phyloP scores from a whole-genome alignment of 1,140 invertebrate genomes.

The Sycobia sp. region DNA sequence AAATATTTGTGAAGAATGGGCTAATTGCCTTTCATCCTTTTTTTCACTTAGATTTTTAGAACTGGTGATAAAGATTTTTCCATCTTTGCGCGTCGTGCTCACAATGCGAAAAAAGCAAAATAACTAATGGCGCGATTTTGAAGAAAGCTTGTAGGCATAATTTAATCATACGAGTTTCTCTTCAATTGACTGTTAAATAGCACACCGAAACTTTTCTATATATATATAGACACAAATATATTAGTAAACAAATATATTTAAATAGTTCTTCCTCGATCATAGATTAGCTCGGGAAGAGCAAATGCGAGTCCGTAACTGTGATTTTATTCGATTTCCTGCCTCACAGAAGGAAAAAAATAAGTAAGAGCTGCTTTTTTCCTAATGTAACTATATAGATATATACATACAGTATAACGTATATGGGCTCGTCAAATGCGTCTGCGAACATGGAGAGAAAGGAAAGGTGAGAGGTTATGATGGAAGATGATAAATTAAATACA shows the following conservation, averaged over 20 bases:
- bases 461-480: background rate
- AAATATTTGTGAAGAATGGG: no score
- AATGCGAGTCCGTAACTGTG: constrained; percentile 30
- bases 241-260: constrained; percentile 6
- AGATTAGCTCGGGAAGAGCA: constrained; percentile 1
- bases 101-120: no score
- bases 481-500: constrained; percentile 1
- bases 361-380: constrained; percentile 19
- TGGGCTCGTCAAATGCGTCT: background rate
- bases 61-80: no score
- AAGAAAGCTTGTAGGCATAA: no score
- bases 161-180: no score
- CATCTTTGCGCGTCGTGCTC: no score
- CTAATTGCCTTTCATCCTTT: no score
- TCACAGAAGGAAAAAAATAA: constrained; percentile 9
- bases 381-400: background rate
- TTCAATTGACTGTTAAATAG: background rate
- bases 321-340: constrained; percentile 35
- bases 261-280: constrained; percentile 8
- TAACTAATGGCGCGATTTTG: no score
- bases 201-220: constrained; percentile 9
- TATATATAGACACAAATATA: constrained; percentile 12
- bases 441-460: background rate
- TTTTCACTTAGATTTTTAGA: no score
- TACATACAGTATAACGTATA: background rate